phyloP scores from a whole-genome alignment of 2,113 vertebrate species.

The Fulica atra region DNA sequence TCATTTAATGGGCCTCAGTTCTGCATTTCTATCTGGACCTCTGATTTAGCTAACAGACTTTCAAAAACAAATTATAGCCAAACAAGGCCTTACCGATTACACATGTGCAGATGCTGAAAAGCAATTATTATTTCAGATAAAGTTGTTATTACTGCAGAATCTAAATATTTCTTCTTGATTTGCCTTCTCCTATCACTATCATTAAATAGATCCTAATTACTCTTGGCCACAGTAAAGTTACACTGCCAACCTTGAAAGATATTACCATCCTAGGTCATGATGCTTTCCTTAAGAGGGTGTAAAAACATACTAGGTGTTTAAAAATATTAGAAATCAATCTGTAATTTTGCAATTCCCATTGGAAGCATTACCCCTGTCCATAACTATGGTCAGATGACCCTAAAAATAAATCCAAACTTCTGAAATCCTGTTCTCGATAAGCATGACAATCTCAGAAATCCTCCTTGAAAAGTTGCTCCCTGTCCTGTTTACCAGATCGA shows the following conservation, averaged over 20 bases:
- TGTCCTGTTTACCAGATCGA: not conserved
- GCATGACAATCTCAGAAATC: not conserved
- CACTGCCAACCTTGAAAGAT: not conserved
- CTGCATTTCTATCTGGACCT: not conserved
- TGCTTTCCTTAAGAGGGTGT: not conserved
- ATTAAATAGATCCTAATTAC: not conserved
- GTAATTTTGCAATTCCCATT: not conserved
- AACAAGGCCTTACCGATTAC: not conserved
- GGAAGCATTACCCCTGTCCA: not conserved
- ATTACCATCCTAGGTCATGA: not conserved
- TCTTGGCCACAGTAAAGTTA: not conserved
- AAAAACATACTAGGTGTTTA: not conserved
- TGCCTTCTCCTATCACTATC: not conserved
- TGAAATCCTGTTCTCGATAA: not conserved
- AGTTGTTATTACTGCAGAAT: not conserved
- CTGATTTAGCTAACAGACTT: constrained; percentile 8
- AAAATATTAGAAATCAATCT: not conserved
- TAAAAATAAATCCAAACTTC: not conserved
- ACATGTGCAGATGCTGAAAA: not conserved
- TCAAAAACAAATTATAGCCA: not conserved
- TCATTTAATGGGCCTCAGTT: not conserved
- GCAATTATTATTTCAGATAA: not conserved
- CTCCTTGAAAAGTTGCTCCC: not conserved
- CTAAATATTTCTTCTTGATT: not conserved
- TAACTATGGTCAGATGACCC: not conserved